These are phyloP conservation scores for Spongilla lacustris DNA, from an alignment of 37 sponge, comb jelly and placozoan genomes.

Conservation along the genomic window DNA sequence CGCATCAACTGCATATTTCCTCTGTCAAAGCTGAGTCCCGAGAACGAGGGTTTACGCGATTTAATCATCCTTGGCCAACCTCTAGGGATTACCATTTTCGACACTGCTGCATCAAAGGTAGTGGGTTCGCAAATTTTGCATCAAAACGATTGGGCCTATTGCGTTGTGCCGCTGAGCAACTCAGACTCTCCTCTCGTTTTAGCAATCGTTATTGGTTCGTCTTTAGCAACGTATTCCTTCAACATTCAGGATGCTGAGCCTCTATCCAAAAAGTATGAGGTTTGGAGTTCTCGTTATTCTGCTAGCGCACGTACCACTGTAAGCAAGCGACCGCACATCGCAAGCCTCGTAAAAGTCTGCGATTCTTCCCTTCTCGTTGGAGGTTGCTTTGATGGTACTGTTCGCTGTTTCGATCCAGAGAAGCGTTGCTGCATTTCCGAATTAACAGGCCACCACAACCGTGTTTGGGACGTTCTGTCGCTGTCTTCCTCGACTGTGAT, in stretches of 20 bases:
- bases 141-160: not conserved
- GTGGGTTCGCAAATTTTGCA: not conserved
- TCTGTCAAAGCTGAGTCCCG: not conserved
- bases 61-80: not conserved
- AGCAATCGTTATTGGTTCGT: not conserved
- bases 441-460: not conserved
- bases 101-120: not conserved
- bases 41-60: not conserved
- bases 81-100: not conserved
- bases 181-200: not conserved
- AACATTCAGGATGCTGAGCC: not conserved
- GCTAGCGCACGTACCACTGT: too few species aligned
- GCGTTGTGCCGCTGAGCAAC: not conserved
- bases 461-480: not conserved
- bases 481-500: not conserved
- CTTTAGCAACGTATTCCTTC: not conserved
- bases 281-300: not conserved
- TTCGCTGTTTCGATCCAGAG: not conserved
- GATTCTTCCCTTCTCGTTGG: not conserved
- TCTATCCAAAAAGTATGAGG: not conserved
- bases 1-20: not conserved
- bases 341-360: not conserved
- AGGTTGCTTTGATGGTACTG: not conserved
- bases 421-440: not conserved
- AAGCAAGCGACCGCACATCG: not conserved